Percentiles rank a stretch among this genome's conserved stretches.
phyloP scores from a whole-genome alignment of 2,888 invertebrate genomes.

The Iselma pallidipennis region DNA sequence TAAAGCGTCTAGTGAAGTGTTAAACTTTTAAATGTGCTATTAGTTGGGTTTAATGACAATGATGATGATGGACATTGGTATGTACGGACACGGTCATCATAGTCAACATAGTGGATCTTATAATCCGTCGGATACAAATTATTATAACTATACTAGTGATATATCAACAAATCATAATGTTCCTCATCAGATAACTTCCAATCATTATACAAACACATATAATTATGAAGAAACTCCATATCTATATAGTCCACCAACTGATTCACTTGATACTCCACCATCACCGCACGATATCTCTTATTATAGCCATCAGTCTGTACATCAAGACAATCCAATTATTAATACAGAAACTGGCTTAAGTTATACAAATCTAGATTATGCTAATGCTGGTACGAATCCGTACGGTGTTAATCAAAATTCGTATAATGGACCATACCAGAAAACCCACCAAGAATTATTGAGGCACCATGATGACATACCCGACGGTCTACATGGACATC shows the following conservation, averaged over 20 bases:
- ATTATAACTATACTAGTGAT: slow-evolving; percentile 48
- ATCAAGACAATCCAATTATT: slow-evolving; percentile 65
- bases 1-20: not conserved
- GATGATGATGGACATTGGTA: slow-evolving; percentile 84
- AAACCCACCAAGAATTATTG: slow-evolving; percentile 46
- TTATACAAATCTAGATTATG: slow-evolving; percentile 87
- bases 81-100: slow-evolving; percentile 69
- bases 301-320: slow-evolving; percentile 56
- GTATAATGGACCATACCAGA: slow-evolving; percentile 43
- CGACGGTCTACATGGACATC: slow-evolving; percentile 58
- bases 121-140: slow-evolving; percentile 49
- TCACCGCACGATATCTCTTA: slow-evolving; percentile 56
- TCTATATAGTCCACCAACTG: slow-evolving; percentile 42
- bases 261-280: slow-evolving; percentile 54
- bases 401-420: slow-evolving; percentile 44
- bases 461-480: slow-evolving; percentile 62
- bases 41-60: slow-evolving; percentile 51
- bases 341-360: slow-evolving; percentile 85
- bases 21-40: not conserved
- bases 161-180: slow-evolving; percentile 42
- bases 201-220: slow-evolving; percentile 53
- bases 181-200: slow-evolving; percentile 51
- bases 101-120: slow-evolving; percentile 56
- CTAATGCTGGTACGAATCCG: slow-evolving; percentile 59
- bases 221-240: slow-evolving; percentile 52